Percentiles rank a stretch among this genome's conserved stretches.
These are phyloP conservation scores for Metalampra italica DNA, from an alignment of 2,888 invertebrate genomes.

Conservation along the genomic window DNA sequence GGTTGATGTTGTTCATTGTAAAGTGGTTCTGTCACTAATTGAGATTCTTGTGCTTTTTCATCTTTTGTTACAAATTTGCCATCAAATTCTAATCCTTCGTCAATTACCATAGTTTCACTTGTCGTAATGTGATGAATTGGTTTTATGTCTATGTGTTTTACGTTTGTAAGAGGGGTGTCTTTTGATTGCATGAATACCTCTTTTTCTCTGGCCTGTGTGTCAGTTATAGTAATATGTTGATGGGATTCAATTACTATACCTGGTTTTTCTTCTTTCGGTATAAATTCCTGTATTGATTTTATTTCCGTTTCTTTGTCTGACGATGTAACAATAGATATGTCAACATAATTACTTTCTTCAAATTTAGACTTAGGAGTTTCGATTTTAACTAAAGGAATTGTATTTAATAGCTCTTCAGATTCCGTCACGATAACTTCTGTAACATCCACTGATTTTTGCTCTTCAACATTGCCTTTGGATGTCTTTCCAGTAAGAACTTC, in stretches of 20 bases:
- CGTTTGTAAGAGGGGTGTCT: slow-evolving; percentile 22
- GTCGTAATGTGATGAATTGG: slow-evolving; percentile 46
- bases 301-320: slow-evolving; percentile 60
- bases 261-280: slow-evolving; percentile 32
- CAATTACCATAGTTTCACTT: slow-evolving; percentile 46
- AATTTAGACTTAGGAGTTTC: slow-evolving; percentile 41
- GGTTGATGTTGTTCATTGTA: slow-evolving; percentile 31
- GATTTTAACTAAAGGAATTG: slow-evolving; percentile 21
- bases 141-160: slow-evolving; percentile 38
- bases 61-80: slow-evolving; percentile 10
- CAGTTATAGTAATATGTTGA: slow-evolving; percentile 44
- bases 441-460: slow-evolving; percentile 44
- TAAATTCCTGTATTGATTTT: slow-evolving; percentile 18
- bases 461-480: slow-evolving; percentile 32
- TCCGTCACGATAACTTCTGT: slow-evolving; percentile 49
- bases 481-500: slow-evolving; percentile 20
- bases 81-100: slow-evolving; percentile 32
- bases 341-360: slow-evolving; percentile 59
- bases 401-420: slow-evolving; percentile 32
- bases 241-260: slow-evolving; percentile 36
- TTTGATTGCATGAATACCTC: slow-evolving; percentile 34
- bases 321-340: slow-evolving; percentile 56
- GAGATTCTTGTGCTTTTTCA: slow-evolving; percentile 31
- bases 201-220: slow-evolving; percentile 43
- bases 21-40: slow-evolving; percentile 28